Conservation (phyloP, 1,140 invertebrate species). For the Leptestheria dahalacensis region DNA sequence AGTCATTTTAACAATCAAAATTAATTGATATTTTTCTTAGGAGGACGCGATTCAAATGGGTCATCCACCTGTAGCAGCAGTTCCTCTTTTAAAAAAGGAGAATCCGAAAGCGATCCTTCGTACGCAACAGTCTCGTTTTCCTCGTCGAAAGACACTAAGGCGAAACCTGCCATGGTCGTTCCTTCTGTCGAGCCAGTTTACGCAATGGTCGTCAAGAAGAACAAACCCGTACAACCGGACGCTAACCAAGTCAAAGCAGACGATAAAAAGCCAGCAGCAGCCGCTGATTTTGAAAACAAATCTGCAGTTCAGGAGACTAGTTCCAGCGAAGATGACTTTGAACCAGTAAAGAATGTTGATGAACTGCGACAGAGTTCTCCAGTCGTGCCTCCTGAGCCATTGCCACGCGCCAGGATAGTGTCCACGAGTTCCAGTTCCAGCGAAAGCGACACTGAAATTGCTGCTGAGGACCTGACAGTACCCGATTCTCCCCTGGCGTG, state of each 20-base stretch:
- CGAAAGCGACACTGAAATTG: constrained; percentile 4
- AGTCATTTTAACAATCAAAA: too few relatives aligned
- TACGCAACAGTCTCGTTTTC: background rate
- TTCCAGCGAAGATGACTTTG: background rate
- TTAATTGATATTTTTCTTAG: too few relatives aligned
- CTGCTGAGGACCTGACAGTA: background rate
- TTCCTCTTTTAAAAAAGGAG: too few relatives aligned
- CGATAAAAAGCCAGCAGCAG: too few relatives aligned
- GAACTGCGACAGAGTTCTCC: background rate
- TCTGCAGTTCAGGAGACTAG: too few relatives aligned
- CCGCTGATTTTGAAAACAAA: too few relatives aligned
- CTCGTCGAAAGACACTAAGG: constrained; percentile 10
- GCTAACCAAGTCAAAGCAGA: too few relatives aligned
- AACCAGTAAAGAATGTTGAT: background rate
- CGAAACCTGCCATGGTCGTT: background rate
- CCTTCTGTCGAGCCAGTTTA: constrained; percentile 3
- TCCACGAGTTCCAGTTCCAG: background rate
- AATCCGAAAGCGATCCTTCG: too few relatives aligned
- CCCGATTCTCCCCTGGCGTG: constrained; percentile 28
- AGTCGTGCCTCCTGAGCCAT: background rate
- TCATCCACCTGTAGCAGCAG: too few relatives aligned
- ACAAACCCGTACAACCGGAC: background rate
- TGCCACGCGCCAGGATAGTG: too few relatives aligned
- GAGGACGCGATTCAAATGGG: too few relatives aligned
- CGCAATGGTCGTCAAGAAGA: constrained; percentile 9